Evolutionary conservation across 2,113 vertebrate species (phyloP).

Genomic region (Vanacampus margaritifer): DNA sequence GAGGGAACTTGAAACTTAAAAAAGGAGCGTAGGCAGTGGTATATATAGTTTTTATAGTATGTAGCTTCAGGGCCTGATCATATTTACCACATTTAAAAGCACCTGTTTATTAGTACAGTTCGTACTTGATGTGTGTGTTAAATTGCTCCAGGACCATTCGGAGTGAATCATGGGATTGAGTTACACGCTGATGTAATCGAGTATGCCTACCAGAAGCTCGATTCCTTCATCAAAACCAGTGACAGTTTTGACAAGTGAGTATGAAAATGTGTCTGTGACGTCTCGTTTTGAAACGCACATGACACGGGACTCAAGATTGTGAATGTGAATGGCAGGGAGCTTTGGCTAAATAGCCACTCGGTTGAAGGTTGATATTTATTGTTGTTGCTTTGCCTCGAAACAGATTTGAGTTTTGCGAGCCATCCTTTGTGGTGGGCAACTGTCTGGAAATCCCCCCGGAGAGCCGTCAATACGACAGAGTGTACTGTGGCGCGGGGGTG

Average conservation of each 20-base stretch:
- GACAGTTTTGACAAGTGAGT: slow-evolving; percentile 96
- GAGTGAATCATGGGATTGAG: slow-evolving; percentile 93
- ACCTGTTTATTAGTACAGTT: neutral
- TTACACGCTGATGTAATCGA: slow-evolving; percentile 91
- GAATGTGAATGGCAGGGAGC: neutral
- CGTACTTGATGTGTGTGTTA: neutral
- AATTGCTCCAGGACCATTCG: slow-evolving; percentile 82
- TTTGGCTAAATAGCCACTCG: neutral
- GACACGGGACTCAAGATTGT: neutral
- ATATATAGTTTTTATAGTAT: too few species aligned
- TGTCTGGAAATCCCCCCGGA: slow-evolving; percentile 91
- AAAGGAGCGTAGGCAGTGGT: neutral
- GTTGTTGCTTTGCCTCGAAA: neutral
- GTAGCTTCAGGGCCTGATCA: neutral
- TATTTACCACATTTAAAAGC: neutral
- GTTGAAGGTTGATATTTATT: neutral
- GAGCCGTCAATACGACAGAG: slow-evolving; percentile 88
- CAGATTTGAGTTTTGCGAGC: slow-evolving; percentile 97
- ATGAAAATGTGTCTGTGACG: neutral
- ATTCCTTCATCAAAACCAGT: slow-evolving; percentile 92
- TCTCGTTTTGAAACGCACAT: neutral
- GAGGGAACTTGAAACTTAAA: neutral
- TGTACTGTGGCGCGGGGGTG: slow-evolving; percentile 95
- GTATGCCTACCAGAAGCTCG: slow-evolving; percentile 91
- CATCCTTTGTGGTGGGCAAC: slow-evolving; percentile 89